Evolutionary conservation across 1,140 invertebrate species (phyloP), one percentile per base, ranked within the genome.

Genomic region (Eciton burchellii): DNA sequence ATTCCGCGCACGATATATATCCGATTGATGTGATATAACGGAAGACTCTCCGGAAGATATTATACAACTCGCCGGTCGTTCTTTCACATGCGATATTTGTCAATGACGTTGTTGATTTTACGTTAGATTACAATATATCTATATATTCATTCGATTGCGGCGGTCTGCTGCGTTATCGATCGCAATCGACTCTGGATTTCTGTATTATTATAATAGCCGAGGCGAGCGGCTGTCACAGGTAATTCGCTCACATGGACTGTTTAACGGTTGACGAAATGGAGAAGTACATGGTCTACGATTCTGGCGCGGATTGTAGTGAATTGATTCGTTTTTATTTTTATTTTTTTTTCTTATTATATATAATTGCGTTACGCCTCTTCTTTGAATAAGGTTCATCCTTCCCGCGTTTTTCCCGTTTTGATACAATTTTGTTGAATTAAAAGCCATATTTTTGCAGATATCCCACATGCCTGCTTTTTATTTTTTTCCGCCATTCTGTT

Each of bases 351-450:
- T 79, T 89, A 88, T 62, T 76, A 84, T 86, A 35, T 79, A 79
- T 26, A 56, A 89, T 90, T 88, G 70, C 84, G 88, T 89, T 90
- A 62, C 62, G 77, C 76, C 82, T 90, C 90, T 88, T 85, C 84
- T 87, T 89, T 88, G 41, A 79, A 86, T 57, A 84, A 77, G 52
- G 84, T 85, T 84, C 59, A 71, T 76, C 70, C 60, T 73, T 87
- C 59, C 85, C 84, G 65, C 71, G 86, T 90, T 90, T 88, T 70
- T 83, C 41, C 82, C 89, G 84, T 90, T 91, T 92, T 91, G 87
- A 91, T 89, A 92, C 83, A 41, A 91, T 91, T 91, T 86, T 92
- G 90, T 91, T 89, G 82, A 84, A 92, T 92, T 92, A 91, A 92
- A 91, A 89, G 87, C 89, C 84, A 89, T 83, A 91, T 89, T 88